Evolutionary conservation across 2,113 vertebrate genomes (phyloP), one percentile per base, ranked within the genome.

Genomic region (Cinclus mexicanus): DNA sequence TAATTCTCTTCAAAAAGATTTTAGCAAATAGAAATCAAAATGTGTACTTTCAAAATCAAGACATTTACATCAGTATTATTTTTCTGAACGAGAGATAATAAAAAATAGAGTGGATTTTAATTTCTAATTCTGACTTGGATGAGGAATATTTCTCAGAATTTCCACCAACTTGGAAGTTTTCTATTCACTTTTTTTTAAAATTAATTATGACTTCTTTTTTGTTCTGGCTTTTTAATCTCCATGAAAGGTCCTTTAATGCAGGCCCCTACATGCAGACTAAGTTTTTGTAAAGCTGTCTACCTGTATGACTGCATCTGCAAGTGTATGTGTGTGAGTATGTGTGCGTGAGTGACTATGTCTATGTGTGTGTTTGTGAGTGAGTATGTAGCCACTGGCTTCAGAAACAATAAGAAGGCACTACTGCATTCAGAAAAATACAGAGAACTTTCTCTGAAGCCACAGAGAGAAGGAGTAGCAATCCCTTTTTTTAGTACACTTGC

Each of bases 361-460:
- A 37, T 37, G 35, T 37, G 35, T 37, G 35, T 37, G 35, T 49
- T 14, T 31, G 9, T 60, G 12, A 78, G 17, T 55, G 39, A 20
- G 14, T 67, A 28, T 42, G 22, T 50, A 75, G 53, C 44, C 23
- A 79, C 50, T 65, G 21, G 47, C 37, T 74, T 69, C 79, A 69
- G 47, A 91, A 97, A 70, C 20, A 84, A 64, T 19, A 87, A 68
- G 20, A 88, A 89, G 55, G 53, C 31, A 81, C 9, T 14, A 46
- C 12, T 89, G 46, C 33, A 76, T 82, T 80, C 64, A 84, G 46
- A 87, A 93, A 91, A 95, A 94, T 57, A 59, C 9, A 52, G 64
- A 95, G 87, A 79, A 68, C 5, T 70, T 91, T 91, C 33, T 93
- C 53, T 75, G 76, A 95, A 95, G 63, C 52, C 74, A 87, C 46